Percentiles rank a stretch among this genome's conserved stretches.
Evolutionary conservation across 2,797 vertebrate genomes (phyloP).

Genomic region (Cygnus olor): DNA sequence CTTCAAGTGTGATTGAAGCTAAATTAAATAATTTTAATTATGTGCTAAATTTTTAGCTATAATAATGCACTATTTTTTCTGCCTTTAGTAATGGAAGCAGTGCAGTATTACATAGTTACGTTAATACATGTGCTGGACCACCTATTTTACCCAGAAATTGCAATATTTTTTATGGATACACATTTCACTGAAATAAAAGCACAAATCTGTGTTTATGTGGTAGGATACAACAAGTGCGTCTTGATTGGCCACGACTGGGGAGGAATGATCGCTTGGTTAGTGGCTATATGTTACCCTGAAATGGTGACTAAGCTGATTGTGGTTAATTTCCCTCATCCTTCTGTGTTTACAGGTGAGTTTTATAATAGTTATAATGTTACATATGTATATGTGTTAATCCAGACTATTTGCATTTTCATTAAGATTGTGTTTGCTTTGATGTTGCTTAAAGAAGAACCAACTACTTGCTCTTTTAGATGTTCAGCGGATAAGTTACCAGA

Average conservation of each 20-base stretch:
- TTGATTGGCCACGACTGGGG: slow-evolving; percentile 98
- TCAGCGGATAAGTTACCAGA: neutral
- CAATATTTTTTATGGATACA: neutral
- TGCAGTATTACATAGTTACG: neutral
- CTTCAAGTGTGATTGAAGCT: neutral
- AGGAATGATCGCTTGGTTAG: slow-evolving; percentile 95
- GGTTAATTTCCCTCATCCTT: slow-evolving; percentile 96
- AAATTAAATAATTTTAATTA: neutral
- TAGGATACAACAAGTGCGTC: slow-evolving; percentile 97
- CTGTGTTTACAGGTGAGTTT: slow-evolving; percentile 91
- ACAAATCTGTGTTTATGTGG: slow-evolving; percentile 50
- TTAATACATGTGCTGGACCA: neutral
- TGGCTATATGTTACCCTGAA: slow-evolving; percentile 96
- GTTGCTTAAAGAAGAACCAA: neutral
- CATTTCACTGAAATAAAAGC: slow-evolving; percentile 41
- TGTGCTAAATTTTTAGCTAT: neutral
- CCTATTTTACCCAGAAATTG: neutral
- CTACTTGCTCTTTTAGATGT: neutral
- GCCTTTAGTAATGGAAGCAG: neutral
- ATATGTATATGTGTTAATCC: neutral
- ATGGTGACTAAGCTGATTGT: slow-evolving; percentile 97
- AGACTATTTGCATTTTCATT: slow-evolving; percentile 2
- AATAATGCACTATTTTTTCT: neutral
- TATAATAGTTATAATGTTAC: neutral
- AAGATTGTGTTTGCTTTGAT: neutral